phyloP scores from a whole-genome alignment of 2,797 vertebrate genomes.

The Microcaecilia unicolor region DNA sequence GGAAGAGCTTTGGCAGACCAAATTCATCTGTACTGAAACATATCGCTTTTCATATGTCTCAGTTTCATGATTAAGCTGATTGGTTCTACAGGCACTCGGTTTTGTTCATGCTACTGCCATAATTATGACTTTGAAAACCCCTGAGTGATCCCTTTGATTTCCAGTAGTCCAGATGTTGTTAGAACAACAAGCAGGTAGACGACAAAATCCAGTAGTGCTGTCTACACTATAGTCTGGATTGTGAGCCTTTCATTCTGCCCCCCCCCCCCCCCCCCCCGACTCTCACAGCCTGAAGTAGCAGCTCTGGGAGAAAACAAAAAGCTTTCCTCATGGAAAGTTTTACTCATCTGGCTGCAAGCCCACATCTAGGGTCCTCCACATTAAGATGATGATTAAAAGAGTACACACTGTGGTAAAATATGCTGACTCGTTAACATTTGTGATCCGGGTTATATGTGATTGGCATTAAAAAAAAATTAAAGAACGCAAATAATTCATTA shows the following conservation, averaged over 20 bases:
- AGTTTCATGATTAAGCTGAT: conserved; percentile 32
- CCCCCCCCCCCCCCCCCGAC: conserved; percentile 20
- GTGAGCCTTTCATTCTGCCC: no score
- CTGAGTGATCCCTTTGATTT: conserved; percentile 31
- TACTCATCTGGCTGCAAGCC: conserved; percentile 75
- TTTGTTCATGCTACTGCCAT: conserved; percentile 45
- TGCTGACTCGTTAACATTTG: conserved; percentile 65
- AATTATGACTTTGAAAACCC: conserved; percentile 44
- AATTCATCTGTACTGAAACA: conserved; percentile 47
- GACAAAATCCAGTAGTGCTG: conserved; percentile 30
- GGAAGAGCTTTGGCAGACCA: conserved; percentile 46
- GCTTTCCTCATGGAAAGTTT: conserved; percentile 91
- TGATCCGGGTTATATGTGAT: conserved; percentile 23
- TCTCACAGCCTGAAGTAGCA: conserved; percentile 32
- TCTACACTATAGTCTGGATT: conserved; percentile 31
- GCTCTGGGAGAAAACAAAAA: conserved; percentile 60
- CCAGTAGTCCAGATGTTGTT: conserved; percentile 53
- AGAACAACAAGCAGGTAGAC: conserved; percentile 51
- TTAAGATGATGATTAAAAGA: conserved; percentile 76
- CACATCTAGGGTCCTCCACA: conserved; percentile 62
- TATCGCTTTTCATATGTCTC: conserved; percentile 38
- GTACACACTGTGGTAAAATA: conserved; percentile 67
- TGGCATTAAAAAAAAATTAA: conserved; percentile 28
- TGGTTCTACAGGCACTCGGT: conserved; percentile 33
- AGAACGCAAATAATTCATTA: conserved; percentile 4